Conservation (phyloP, 2,113 vertebrate species). For the Aepyceros melampus region DNA sequence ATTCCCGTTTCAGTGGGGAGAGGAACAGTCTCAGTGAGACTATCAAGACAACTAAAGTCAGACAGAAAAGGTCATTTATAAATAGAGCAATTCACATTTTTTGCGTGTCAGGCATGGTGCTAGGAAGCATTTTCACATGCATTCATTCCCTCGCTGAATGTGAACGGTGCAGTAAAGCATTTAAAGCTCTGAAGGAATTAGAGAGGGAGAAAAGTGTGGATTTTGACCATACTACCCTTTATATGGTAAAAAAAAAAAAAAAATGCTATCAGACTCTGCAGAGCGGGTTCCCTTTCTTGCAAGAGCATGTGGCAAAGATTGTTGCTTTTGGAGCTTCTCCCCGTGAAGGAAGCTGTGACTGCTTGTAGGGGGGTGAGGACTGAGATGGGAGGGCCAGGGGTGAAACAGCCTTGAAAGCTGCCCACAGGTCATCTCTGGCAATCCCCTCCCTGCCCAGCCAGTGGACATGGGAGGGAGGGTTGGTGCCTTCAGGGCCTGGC, state of each 20-base stretch:
- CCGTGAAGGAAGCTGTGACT: accelerated
- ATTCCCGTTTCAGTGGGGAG: background rate
- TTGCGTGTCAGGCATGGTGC: background rate
- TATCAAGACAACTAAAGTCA: background rate
- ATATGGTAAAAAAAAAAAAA: background rate
- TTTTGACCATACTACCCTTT: background rate
- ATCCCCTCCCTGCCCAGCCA: background rate
- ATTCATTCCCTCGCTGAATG: background rate
- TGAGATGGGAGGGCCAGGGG: background rate
- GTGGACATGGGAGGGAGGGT: background rate
- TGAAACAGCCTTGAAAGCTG: background rate
- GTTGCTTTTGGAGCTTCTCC: background rate
- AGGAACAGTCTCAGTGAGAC: background rate
- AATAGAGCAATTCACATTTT: background rate
- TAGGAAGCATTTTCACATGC: background rate
- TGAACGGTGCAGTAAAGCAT: background rate
- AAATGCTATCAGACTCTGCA: background rate
- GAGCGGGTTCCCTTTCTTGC: background rate
- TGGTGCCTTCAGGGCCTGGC: accelerated
- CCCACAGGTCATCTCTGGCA: too few relatives aligned
- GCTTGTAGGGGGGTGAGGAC: background rate
- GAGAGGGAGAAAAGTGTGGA: background rate
- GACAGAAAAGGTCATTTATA: background rate
- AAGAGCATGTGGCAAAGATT: accelerated
- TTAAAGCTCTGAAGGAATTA: background rate